Percentiles rank a stretch among this genome's conserved stretches.
phyloP scores from a whole-genome alignment of 2,113 vertebrate genomes.

The Pongo abelii region DNA sequence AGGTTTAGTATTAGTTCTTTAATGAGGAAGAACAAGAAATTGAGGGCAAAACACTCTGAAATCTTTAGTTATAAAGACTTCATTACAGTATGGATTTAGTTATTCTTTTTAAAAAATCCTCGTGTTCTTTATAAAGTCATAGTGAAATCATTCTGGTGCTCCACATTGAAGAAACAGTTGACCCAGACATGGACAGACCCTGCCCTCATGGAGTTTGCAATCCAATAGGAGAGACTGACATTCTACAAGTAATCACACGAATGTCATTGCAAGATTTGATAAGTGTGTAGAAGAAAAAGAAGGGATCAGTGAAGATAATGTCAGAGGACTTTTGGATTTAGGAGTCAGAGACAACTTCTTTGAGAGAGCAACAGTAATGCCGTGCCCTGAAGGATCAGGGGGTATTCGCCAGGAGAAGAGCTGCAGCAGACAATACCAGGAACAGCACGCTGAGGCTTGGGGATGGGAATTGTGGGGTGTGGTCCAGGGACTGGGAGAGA shows the following conservation, averaged over 20 bases:
- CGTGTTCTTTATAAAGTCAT: background rate
- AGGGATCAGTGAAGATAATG: background rate
- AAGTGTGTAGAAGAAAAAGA: background rate
- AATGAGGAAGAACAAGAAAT: background rate
- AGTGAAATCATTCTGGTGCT: background rate
- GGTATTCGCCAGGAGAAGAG: background rate
- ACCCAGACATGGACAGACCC: background rate
- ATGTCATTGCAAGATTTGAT: background rate
- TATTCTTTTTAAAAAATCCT: background rate
- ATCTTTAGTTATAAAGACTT: background rate
- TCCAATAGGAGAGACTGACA: background rate
- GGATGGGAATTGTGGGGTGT: background rate
- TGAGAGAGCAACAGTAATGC: background rate
- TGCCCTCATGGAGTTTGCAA: background rate
- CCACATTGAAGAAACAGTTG: background rate
- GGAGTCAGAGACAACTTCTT: background rate
- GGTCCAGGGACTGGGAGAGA: background rate
- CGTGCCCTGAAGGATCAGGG: background rate
- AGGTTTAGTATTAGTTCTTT: background rate
- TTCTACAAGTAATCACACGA: background rate
- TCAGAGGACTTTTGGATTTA: background rate
- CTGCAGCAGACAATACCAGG: background rate
- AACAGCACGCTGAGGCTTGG: background rate
- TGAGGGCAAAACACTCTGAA: background rate
- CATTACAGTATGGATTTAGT: background rate